Percentiles rank a stretch among this genome's conserved stretches.
These are phyloP conservation scores for Neoitamus cyanurus DNA, from an alignment of 2,888 invertebrate species.

Conservation along the genomic window DNA sequence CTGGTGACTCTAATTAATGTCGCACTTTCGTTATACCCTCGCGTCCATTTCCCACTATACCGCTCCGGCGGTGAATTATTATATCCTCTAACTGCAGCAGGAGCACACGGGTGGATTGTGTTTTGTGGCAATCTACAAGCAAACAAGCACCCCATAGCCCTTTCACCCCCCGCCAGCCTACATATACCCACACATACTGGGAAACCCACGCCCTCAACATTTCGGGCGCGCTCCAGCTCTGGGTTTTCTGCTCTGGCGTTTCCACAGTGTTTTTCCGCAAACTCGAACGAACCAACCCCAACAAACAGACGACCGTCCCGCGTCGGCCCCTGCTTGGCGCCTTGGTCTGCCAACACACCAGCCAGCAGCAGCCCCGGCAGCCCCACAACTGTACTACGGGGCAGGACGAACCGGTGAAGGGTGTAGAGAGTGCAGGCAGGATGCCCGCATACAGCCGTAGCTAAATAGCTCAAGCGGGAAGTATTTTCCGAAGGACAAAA, in stretches of 20 bases:
- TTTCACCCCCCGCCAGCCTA: background rate
- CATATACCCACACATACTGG: background rate
- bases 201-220: background rate
- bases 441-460: constrained; percentile 14
- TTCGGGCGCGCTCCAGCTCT: background rate
- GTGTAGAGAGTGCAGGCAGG: background rate
- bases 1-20: constrained; percentile 22
- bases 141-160: constrained; percentile 3
- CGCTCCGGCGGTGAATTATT: constrained; percentile 4
- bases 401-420: too few relatives aligned
- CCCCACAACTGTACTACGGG: background rate
- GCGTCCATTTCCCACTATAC: constrained; percentile 6
- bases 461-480: constrained; percentile 45
- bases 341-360: background rate
- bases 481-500: constrained; percentile 49
- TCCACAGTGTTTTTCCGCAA: constrained; percentile 29
- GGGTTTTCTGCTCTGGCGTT: background rate
- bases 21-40: constrained; percentile 13
- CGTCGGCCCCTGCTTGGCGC: background rate
- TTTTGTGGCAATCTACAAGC: constrained; percentile 37
- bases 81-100: constrained; percentile 12
- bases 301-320: background rate
- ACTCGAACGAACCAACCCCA: constrained; percentile 5
- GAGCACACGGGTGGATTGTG: constrained; percentile 10
- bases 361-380: background rate